Conservation (phyloP, 1,140 invertebrate genomes). For the Berghia stephanieae region DNA sequence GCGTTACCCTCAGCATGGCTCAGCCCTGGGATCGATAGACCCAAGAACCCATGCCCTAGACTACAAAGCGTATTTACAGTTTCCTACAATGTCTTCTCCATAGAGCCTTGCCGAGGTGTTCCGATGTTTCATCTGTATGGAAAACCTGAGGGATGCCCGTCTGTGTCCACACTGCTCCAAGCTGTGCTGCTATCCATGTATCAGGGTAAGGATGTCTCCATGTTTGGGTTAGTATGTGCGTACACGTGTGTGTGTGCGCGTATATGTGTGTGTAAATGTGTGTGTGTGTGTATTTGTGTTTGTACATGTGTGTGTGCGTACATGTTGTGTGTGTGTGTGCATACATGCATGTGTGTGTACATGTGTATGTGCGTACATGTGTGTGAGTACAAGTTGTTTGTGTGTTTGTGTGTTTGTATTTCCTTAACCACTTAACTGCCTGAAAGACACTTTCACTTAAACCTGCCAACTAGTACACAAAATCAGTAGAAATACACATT, state of each 20-base stretch:
- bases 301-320: no score
- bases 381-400: no score
- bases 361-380: neutral
- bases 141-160: conserved; percentile 91
- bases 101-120: conserved; percentile 86
- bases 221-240: no score
- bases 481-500: no score
- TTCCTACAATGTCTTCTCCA: conserved; percentile 35
- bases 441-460: no score
- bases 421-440: no score
- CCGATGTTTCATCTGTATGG: conserved; percentile 96
- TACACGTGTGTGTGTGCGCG: no score
- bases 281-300: neutral
- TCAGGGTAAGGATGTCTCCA: conserved; percentile 69
- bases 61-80: neutral
- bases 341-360: neutral
- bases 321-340: no score
- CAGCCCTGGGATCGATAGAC: neutral
- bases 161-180: conserved; percentile 94
- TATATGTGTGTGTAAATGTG: conserved; percentile 25
- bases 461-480: no score
- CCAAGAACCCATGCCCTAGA: neutral
- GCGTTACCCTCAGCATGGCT: neutral
- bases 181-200: conserved; percentile 90
- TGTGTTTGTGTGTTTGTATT: no score